Evolutionary conservation across 2,797 vertebrate genomes (phyloP), one percentile per base, ranked within the genome.

Genomic region (Chelmon rostratus): DNA sequence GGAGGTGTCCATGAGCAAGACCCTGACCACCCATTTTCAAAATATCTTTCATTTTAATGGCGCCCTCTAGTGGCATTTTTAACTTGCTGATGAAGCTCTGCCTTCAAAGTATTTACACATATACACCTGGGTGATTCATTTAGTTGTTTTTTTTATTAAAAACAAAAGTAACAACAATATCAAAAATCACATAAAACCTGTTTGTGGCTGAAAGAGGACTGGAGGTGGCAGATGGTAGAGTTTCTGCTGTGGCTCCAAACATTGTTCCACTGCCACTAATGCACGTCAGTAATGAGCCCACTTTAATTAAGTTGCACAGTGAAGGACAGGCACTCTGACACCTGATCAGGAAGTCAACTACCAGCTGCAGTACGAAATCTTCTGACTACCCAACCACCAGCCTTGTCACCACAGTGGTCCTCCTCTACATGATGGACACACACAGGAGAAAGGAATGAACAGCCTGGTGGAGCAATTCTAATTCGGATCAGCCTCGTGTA

Each of bases 71-170:
- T 78, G 81, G 81, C 3, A 2, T 7, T 5, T 3, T 33, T 66
- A 58, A 44, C 5, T 9, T 18, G 13, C 46, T 1, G 8, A 9
- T 28, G 5, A 8, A 28, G 6, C 11, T 25, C 16, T 6, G 8
- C 28, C 15, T 16, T 18, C 4, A 38, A 70, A 57, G 11, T 19
- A 13, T 2, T 10, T 53, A 1, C 5, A 7, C 6, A 38, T 25
- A n/a, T 5, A 1, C 6, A 42, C 13, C 37, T 0, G 0, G 4
- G 3, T 10, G 9, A 18, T 54, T 31, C 7, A 25, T 21, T 21
- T 31, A 3, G 9, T 44, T 40, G 67, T 89, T 90, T 86, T 44
- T 73, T 90, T 90, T 86, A 89, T 85, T 86, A 83, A 78, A 90
- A 92, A 82, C 64, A 76, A 38, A 58, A 69, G 57, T 75, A 56